Evolutionary conservation across 2,113 vertebrate genomes (phyloP), one percentile per base, ranked within the genome.

Genomic region (Ammodytes marinus): DNA sequence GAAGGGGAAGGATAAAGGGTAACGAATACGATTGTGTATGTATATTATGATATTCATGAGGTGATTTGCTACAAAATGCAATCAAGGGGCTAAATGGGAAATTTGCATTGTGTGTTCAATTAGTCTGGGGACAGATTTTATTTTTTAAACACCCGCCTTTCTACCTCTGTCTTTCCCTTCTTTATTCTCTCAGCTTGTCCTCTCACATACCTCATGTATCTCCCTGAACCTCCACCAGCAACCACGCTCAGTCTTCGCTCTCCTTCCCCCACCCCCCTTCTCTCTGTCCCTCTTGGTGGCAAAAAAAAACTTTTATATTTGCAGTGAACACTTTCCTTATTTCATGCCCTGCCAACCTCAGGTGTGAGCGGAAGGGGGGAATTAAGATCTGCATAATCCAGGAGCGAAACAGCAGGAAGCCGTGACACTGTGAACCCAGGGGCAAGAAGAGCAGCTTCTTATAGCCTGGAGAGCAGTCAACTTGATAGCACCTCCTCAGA

Each of bases 281-380:
- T 43, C 19, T 40, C 19, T 74, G 11, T 63, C 67, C 65, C 52
- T 82, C 80, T 72, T 80, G 19, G 52, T 84, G 86, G 80, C 80
- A 57, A 68, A 90, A 92, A 91, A 88, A 27, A 27, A 27, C 2
- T 27, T 77, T 90, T 95, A 89, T 92, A 88, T 92, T 92, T 83
- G 80, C 83, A 73, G 59, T 49, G 82, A 92, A 84, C 83, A 87
- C 77, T 92, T 86, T 91, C 84, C 92, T 85, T 92, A 92, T 95
- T 94, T 95, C 94, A 94, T 93, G 93, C 87, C 91, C 89, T 89
- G 92, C 91, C 94, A 91, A 86, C 82, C 87, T 88, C 89, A 95
- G 92, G 94, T 94, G 91, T 81, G 90, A 92, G 87, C 64, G 40
- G 79, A 74, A 71, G 83, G 80, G 90, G 83, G 80, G 90, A 94